Evolutionary conservation across 1,140 invertebrate species (phyloP).

Genomic region (Lysiphlebus fabarum): DNA sequence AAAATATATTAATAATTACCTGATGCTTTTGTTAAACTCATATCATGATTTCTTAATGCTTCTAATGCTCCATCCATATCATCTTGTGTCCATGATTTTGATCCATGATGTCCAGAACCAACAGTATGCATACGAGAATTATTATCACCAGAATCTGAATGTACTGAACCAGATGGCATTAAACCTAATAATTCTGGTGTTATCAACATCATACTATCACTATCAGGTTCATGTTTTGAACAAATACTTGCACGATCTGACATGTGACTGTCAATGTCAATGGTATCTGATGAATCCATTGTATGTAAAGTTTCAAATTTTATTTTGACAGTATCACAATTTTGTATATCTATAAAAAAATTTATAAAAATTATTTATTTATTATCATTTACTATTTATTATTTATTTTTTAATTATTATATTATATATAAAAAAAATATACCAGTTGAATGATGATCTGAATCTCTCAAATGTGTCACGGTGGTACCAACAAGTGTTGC

Average conservation of each 20-base stretch:
- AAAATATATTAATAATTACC: slow-evolving; percentile 41
- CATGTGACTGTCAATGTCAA: slow-evolving; percentile 70
- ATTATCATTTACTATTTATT: too few species aligned
- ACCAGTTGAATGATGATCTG: slow-evolving; percentile 52
- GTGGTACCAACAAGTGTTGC: slow-evolving; percentile 56
- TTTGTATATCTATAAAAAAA: slow-evolving; percentile 51
- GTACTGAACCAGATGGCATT: slow-evolving; percentile 59
- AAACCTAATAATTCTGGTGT: slow-evolving; percentile 65
- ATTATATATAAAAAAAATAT: slow-evolving; percentile 12
- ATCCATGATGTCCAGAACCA: slow-evolving; percentile 52
- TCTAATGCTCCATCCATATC: slow-evolving; percentile 86
- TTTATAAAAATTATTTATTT: slow-evolving; percentile 6
- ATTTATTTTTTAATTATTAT: slow-evolving; percentile 29
- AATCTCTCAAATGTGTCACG: slow-evolving; percentile 51
- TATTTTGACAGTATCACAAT: slow-evolving; percentile 57
- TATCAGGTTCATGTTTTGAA: slow-evolving; percentile 50
- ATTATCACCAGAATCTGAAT: slow-evolving; percentile 51
- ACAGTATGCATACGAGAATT: slow-evolving; percentile 47
- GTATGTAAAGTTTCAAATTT: slow-evolving; percentile 67
- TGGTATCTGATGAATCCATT: slow-evolving; percentile 62
- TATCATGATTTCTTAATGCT: slow-evolving; percentile 76
- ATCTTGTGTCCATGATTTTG: slow-evolving; percentile 82
- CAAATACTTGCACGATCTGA: slow-evolving; percentile 58
- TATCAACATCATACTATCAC: slow-evolving; percentile 62
- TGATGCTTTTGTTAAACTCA: slow-evolving; percentile 79